Evolutionary conservation across 2,888 invertebrate species (phyloP).

Genomic region (Eristalis tenax): DNA sequence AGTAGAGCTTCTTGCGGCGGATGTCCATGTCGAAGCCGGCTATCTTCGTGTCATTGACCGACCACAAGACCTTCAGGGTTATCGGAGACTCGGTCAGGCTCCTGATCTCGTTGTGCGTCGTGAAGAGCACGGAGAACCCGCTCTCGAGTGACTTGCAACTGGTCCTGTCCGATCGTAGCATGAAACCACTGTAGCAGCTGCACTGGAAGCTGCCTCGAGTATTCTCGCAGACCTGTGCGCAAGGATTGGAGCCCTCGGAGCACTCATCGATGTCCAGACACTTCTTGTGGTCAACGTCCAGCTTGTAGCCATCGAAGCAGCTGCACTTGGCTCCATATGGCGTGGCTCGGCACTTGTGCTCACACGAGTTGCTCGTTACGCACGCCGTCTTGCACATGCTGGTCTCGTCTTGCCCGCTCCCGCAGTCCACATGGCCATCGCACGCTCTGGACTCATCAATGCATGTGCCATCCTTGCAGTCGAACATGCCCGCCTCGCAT

Average conservation of each 20-base stretch:
- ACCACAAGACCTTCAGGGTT: conserved; percentile 79
- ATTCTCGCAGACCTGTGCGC: conserved; percentile 84
- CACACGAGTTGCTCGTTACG: conserved; percentile 78
- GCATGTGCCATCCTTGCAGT: conserved; percentile 85
- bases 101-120: conserved; percentile 83
- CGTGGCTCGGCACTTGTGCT: conserved; percentile 84
- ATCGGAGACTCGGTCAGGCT: conserved; percentile 81
- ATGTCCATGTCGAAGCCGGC: conserved; percentile 83
- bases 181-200: conserved; percentile 79
- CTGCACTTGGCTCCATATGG: conserved; percentile 86
- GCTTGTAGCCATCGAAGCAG: conserved; percentile 84
- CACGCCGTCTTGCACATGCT: conserved; percentile 84
- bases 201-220: conserved; percentile 78
- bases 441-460: conserved; percentile 85
- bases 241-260: conserved; percentile 80
- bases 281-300: conserved; percentile 82
- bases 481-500: conserved; percentile 81
- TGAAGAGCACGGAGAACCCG: conserved; percentile 83
- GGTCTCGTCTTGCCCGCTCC: conserved; percentile 87
- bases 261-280: conserved; percentile 91
- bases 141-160: conserved; percentile 86
- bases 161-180: conserved; percentile 83
- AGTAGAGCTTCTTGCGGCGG: conserved; percentile 81
- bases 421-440: conserved; percentile 85
- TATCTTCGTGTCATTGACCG: conserved; percentile 81